A percentile compares a stretch with the other conserved stretches of the same genome.
These are phyloP conservation scores for Leucoma salicis DNA, from an alignment of 2,888 invertebrate genomes.

Conservation along the genomic window DNA sequence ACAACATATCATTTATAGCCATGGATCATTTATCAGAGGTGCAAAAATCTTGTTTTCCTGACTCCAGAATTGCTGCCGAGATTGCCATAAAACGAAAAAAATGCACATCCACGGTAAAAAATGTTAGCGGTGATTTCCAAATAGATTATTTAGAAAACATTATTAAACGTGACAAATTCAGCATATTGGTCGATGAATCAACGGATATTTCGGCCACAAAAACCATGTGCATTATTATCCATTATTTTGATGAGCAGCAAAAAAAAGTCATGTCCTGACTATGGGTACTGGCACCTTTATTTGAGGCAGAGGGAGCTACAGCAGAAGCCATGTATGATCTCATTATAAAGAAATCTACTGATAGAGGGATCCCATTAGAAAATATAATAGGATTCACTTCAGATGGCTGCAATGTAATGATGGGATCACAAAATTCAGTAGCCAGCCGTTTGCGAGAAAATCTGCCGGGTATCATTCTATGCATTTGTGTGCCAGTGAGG, in stretches of 20 bases:
- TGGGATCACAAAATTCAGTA: slow-evolving; percentile 17
- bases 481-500: slow-evolving; percentile 8
- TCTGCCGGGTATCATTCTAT: slow-evolving; percentile 18
- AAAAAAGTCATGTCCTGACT: background rate
- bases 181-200: slow-evolving; percentile 7
- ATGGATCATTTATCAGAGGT: slow-evolving; percentile 7
- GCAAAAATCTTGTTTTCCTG: slow-evolving; percentile 1
- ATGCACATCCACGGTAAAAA: slow-evolving; percentile 5
- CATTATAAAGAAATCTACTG: slow-evolving; percentile 4
- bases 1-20: slow-evolving; percentile 6
- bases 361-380: background rate
- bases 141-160: slow-evolving; percentile 13
- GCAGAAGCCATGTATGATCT: slow-evolving; percentile 1
- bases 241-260: slow-evolving; percentile 7
- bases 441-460: slow-evolving; percentile 11
- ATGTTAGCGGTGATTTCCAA: slow-evolving; percentile 14
- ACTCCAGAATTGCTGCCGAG: slow-evolving; percentile 6
- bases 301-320: background rate
- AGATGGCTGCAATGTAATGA: slow-evolving; percentile 13
- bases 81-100: slow-evolving; percentile 3
- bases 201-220: slow-evolving; percentile 4
- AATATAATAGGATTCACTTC: slow-evolving; percentile 18
- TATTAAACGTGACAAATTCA: slow-evolving; percentile 14
- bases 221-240: slow-evolving; percentile 10
- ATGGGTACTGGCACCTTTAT: background rate